Base-by-base conservation (phyloP, 2,888 invertebrate species). In the Trissonchulus latispiculum region DNA sequence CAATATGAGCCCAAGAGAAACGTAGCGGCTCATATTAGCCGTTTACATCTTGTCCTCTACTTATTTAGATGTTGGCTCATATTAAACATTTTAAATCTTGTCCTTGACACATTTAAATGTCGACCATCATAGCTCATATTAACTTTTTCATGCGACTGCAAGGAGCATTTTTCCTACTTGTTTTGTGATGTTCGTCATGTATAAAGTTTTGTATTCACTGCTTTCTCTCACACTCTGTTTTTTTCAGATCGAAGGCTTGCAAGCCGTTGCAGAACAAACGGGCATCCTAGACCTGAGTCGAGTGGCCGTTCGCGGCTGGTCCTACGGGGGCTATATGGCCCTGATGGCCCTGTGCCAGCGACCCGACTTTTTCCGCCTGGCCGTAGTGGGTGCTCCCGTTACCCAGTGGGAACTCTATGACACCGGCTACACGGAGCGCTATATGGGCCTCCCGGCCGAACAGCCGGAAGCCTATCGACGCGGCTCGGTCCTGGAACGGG, bases 251-350 rank as follows among this genome's bases (percentile, higher is more conserved):
- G 95, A 97, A 85, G 94, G 95, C 0, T 84, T 99, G 70, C 89
- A 90, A 78, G 91, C 91, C 88, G 84, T 96, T 73, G 90, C 93
- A 0, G 90, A 91, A 76, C 89, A 89, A 77, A 88, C 91, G 1
- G 79, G 79, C 28, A 90, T 90, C 80, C 92, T 99, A 76, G 99
- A 99, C 83, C 88, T 95, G 87, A 88, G 88, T 78, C 87, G 97
- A 68, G 90, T 99, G 23, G 96, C 93, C 0, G 92, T 99, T 78
- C 94, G 95, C 83, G 99, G 99, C 0, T 99, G 97, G 96, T 96
- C 96, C 64, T 99, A 99, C 82, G 99, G 97, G 87, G 99, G 97
- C 36, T 99, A 97, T 86, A 87, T 99, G 59, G 93, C 95, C 75
- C 88, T 99, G 36, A 92, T 96, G 89, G 95, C 92, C 0, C 86